These are phyloP conservation scores for Sylvia atricapilla DNA, from an alignment of 2,113 vertebrate genomes.

Conservation along the genomic window DNA sequence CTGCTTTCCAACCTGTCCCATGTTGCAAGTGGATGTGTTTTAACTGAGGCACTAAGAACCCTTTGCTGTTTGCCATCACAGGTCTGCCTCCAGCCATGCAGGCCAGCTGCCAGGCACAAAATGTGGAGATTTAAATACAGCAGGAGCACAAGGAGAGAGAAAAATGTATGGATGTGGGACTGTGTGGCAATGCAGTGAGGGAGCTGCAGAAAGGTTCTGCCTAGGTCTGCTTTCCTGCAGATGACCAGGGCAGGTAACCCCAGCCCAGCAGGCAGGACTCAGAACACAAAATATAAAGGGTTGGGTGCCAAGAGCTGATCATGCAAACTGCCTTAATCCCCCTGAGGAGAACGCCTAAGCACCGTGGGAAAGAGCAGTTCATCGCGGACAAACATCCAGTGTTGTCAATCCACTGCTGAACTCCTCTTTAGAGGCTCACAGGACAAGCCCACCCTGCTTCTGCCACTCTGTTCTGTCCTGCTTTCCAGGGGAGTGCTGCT, in stretches of 20 bases:
- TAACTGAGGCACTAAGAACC: neutral
- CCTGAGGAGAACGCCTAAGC: neutral
- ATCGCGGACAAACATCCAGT: accelerated
- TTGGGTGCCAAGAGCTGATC: neutral
- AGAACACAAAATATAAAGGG: neutral
- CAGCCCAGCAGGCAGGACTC: neutral
- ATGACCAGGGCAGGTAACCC: neutral
- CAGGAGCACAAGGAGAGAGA: neutral
- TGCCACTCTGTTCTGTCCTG: neutral
- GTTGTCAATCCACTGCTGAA: neutral
- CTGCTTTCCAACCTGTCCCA: neutral
- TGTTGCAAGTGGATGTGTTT: neutral
- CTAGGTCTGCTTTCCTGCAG: neutral
- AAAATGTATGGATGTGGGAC: neutral
- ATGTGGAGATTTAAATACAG: neutral
- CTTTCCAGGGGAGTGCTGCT: neutral
- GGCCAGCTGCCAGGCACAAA: neutral
- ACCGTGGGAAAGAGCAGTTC: neutral
- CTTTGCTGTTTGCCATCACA: neutral
- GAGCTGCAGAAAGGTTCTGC: neutral
- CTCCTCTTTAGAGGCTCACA: neutral
- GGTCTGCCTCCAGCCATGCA: neutral
- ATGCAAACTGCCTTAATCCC: neutral
- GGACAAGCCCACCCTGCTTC: neutral
- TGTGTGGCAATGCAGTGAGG: neutral